A percentile compares a stretch with the other conserved stretches of the same genome.
These are phyloP conservation scores for Strigamia crassipes DNA, from an alignment of 2,888 invertebrate genomes.

Conservation along the genomic window DNA sequence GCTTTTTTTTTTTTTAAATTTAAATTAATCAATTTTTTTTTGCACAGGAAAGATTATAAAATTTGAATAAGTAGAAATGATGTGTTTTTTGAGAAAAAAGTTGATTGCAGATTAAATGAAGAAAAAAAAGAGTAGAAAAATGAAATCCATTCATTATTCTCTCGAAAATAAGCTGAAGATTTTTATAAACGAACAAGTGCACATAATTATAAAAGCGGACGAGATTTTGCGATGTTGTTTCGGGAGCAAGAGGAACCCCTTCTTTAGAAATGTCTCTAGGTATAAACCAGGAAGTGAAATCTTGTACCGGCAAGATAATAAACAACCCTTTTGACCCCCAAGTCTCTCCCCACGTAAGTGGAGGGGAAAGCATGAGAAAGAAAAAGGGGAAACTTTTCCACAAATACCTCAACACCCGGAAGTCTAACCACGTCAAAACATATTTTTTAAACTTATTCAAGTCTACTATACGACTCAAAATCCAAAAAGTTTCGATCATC, in stretches of 20 bases:
- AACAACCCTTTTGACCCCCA: conserved; percentile 40
- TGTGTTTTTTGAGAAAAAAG: background rate
- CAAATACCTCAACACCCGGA: conserved; percentile 26
- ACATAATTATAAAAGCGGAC: conserved; percentile 1
- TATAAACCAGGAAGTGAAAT: conserved; percentile 26
- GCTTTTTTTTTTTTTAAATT: background rate
- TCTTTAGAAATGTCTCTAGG: background rate
- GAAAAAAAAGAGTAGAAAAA: background rate
- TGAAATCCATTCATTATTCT: background rate
- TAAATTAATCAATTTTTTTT: too few relatives aligned
- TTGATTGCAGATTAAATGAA: background rate
- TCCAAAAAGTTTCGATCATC: background rate
- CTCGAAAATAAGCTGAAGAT: too few relatives aligned
- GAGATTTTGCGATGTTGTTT: conserved; percentile 8
- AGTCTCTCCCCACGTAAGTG: background rate
- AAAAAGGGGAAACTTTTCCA: conserved; percentile 28
- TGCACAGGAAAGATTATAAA: background rate
- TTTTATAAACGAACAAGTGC: background rate
- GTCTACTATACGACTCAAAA: background rate
- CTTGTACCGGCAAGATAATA: background rate
- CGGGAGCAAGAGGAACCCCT: conserved; percentile 3
- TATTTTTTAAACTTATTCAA: background rate
- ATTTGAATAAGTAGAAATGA: background rate
- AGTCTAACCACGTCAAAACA: background rate
- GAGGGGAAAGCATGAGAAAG: conserved; percentile 32